These are phyloP conservation scores for Eulimnadia texana DNA, from an alignment of 1,140 invertebrate genomes.

Conservation along the genomic window DNA sequence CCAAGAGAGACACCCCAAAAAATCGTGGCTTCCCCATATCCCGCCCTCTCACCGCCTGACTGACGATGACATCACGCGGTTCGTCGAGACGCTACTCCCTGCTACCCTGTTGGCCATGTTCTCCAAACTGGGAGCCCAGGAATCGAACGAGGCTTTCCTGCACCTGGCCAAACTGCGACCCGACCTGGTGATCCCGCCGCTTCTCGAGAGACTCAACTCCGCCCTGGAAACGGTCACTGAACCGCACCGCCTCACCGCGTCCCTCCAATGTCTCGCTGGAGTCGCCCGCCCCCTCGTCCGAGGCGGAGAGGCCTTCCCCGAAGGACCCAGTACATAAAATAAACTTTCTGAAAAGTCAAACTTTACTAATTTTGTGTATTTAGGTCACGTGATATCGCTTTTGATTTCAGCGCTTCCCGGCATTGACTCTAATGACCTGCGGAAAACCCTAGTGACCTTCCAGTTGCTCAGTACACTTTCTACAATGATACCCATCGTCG, in stretches of 20 bases:
- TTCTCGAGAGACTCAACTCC: slow-evolving; percentile 61
- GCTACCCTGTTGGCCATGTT: slow-evolving; percentile 59
- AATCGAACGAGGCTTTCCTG: slow-evolving; percentile 52
- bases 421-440: slow-evolving; percentile 78
- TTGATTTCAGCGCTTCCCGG: slow-evolving; percentile 65
- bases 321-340: slow-evolving; percentile 40
- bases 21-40: slow-evolving; percentile 49
- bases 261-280: slow-evolving; percentile 57
- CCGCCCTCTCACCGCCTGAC: slow-evolving; percentile 54
- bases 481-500: slow-evolving; percentile 61
- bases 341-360: background rate
- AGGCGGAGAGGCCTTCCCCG: slow-evolving; percentile 47
- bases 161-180: slow-evolving; percentile 63
- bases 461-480: slow-evolving; percentile 62
- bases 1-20: slow-evolving; percentile 43
- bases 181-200: slow-evolving; percentile 61
- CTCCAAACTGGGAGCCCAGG: slow-evolving; percentile 46
- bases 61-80: slow-evolving; percentile 64
- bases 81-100: slow-evolving; percentile 47
- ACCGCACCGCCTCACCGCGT: slow-evolving; percentile 64
- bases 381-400: slow-evolving; percentile 57
- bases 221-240: slow-evolving; percentile 73
- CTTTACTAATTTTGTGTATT: too few species aligned
- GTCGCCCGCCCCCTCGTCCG: slow-evolving; percentile 51
- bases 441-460: slow-evolving; percentile 64